phyloP scores from a whole-genome alignment of 2,888 invertebrate genomes.

The Atherix ibis region DNA sequence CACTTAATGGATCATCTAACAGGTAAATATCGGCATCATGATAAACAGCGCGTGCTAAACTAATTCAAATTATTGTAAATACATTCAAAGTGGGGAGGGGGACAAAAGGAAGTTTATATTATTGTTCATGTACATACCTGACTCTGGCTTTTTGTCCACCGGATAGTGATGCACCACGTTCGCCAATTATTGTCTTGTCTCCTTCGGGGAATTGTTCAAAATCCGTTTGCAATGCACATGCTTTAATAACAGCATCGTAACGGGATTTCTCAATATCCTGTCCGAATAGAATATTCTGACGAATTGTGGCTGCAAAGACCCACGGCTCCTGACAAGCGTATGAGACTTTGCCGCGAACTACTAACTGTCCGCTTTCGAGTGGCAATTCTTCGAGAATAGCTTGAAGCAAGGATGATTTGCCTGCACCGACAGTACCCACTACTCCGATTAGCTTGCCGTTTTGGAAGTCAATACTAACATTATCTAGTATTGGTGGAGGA shows the following conservation, averaged over 20 bases:
- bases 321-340: constrained; percentile 79
- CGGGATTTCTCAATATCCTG: constrained; percentile 19
- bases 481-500: constrained; percentile 32
- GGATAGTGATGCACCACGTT: constrained; percentile 42
- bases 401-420: constrained; percentile 53
- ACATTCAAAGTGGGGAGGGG: too few relatives aligned
- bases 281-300: constrained; percentile 80
- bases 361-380: constrained; percentile 35
- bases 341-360: constrained; percentile 45
- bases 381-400: constrained; percentile 58
- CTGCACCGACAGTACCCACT: constrained; percentile 60
- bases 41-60: constrained; percentile 16
- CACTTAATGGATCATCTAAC: constrained; percentile 58
- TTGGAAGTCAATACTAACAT: constrained; percentile 37
- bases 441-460: constrained; percentile 48
- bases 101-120: not conserved
- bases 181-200: constrained; percentile 42
- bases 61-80: constrained; percentile 5
- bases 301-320: constrained; percentile 60
- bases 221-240: constrained; percentile 34
- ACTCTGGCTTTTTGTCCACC: constrained; percentile 57
- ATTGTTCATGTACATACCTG: constrained; percentile 16
- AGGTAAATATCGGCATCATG: constrained; percentile 53
- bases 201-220: constrained; percentile 38
- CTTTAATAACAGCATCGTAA: constrained; percentile 30